These are phyloP conservation scores for Lymantria monacha DNA, from an alignment of 2,888 invertebrate species.

Conservation along the genomic window DNA sequence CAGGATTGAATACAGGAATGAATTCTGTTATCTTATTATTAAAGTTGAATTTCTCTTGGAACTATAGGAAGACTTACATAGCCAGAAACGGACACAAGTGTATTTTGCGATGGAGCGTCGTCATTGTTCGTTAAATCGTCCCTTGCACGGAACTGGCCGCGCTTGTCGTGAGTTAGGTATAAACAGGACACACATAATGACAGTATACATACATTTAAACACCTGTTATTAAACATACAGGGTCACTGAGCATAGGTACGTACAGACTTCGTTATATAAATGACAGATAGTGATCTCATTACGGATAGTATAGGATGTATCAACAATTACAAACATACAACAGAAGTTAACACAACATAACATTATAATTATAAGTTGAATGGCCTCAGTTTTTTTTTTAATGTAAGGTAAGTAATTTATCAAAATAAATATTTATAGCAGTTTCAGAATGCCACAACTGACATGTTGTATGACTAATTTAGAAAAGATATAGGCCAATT, in stretches of 20 bases:
- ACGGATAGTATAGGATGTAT: constrained; percentile 65
- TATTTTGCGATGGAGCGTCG: constrained; percentile 77
- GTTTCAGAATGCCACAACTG: background rate
- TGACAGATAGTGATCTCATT: constrained; percentile 73
- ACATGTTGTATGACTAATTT: too few relatives aligned
- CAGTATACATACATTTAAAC: constrained; percentile 77
- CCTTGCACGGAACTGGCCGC: constrained; percentile 78
- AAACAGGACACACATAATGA: constrained; percentile 69
- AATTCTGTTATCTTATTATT: constrained; percentile 30
- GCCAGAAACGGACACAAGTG: constrained; percentile 66
- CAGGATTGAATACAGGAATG: constrained; percentile 31
- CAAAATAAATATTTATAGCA: background rate
- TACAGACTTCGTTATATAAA: constrained; percentile 70
- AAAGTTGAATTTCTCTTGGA: constrained; percentile 41
- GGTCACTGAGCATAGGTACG: constrained; percentile 68
- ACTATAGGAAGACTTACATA: constrained; percentile 59
- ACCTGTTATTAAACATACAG: constrained; percentile 79
- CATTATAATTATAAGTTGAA: constrained; percentile 60
- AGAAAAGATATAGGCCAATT: too few relatives aligned
- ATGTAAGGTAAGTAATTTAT: background rate
- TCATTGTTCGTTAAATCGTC: constrained; percentile 82
- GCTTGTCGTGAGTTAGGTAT: constrained; percentile 79
- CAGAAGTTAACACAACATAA: constrained; percentile 47
- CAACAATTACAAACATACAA: constrained; percentile 57
- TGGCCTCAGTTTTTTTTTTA: constrained; percentile 40